Evolutionary conservation across 2,113 vertebrate species (phyloP).

Genomic region (Rhadina sibilatrix): DNA sequence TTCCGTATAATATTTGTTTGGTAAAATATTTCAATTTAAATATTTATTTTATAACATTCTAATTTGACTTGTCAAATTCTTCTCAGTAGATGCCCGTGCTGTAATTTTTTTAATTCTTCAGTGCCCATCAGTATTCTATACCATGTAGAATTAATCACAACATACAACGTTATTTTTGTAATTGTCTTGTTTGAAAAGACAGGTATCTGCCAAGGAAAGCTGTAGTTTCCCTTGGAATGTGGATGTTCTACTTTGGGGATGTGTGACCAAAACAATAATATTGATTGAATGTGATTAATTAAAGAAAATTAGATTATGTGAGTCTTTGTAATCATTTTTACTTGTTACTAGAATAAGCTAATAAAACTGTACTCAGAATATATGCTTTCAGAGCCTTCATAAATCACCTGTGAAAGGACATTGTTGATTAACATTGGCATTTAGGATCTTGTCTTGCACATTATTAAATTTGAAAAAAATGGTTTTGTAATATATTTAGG

Average conservation of each 20-base stretch:
- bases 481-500: background rate
- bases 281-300: constrained; percentile 59
- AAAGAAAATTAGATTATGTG: constrained; percentile 62
- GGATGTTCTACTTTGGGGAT: no score
- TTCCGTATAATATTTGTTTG: constrained; percentile 49
- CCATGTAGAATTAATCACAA: background rate
- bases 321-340: constrained; percentile 46
- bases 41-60: constrained; percentile 56
- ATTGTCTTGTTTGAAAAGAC: no score
- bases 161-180: constrained; percentile 25
- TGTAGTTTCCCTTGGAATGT: no score
- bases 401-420: constrained; percentile 55
- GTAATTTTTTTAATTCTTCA: constrained; percentile 60
- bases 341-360: constrained; percentile 35
- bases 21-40: constrained; percentile 55
- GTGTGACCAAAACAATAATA: no score
- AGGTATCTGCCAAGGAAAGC: no score
- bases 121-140: constrained; percentile 57
- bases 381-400: constrained; percentile 29
- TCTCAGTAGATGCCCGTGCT: constrained; percentile 41
- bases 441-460: constrained; percentile 42
- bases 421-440: constrained; percentile 46
- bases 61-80: constrained; percentile 58
- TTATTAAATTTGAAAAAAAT: constrained; percentile 2
- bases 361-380: constrained; percentile 53